Conservation (phyloP, 2,888 invertebrate species). For the Ethmia dodecea region DNA sequence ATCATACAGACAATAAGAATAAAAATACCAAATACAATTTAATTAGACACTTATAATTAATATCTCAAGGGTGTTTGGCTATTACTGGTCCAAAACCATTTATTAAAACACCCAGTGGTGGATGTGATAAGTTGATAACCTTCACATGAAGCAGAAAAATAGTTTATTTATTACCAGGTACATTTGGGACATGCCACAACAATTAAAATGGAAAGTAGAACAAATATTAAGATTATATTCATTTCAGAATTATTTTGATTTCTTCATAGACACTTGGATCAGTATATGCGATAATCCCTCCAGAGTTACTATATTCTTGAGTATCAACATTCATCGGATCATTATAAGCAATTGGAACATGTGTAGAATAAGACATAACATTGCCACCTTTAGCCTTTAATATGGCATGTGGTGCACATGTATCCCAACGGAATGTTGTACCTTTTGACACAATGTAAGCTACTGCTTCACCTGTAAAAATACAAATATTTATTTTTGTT, state of each 20-base stretch:
- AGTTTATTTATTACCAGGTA: neutral
- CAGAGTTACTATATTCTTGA: constrained; percentile 51
- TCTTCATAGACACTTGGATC: constrained; percentile 33
- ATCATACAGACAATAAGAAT: no score
- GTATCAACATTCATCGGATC: constrained; percentile 36
- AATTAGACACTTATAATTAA: no score
- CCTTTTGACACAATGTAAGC: constrained; percentile 87
- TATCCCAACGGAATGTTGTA: constrained; percentile 94
- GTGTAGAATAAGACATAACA: constrained; percentile 46
- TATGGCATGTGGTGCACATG: constrained; percentile 93
- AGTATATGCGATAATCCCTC: constrained; percentile 56
- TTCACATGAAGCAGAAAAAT: no score
- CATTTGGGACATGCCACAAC: no score
- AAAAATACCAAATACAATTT: no score
- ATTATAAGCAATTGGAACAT: constrained; percentile 49
- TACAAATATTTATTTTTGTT: no score
- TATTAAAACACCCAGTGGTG: no score
- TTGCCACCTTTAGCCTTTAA: constrained; percentile 89
- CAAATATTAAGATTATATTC: no score
- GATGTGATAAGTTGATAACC: no score
- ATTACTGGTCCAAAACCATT: no score
- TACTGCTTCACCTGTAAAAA: constrained; percentile 52
- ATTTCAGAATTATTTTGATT: constrained; percentile 29
- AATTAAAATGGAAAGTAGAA: no score
- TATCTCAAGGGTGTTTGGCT: no score